These are phyloP conservation scores for Microchrysa polita DNA, from an alignment of 2,888 invertebrate species.

Conservation along the genomic window DNA sequence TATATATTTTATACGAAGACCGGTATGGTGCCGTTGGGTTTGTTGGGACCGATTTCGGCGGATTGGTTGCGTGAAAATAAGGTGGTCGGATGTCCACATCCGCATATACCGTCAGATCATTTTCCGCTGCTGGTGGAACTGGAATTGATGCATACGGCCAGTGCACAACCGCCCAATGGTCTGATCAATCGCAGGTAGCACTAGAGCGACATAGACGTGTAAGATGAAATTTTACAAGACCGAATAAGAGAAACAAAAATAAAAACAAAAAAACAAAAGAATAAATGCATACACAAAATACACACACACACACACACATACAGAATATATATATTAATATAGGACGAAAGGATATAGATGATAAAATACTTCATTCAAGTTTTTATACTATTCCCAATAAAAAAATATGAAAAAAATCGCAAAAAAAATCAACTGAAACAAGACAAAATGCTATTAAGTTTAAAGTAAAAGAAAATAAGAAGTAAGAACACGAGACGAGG, in stretches of 20 bases:
- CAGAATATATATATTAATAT: constrained; percentile 20
- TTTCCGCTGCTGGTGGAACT: constrained; percentile 91
- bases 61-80: constrained; percentile 96
- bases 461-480: background rate
- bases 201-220: constrained; percentile 57
- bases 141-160: constrained; percentile 84
- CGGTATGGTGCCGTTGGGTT: constrained; percentile 93
- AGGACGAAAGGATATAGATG: constrained; percentile 34
- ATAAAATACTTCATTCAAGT: constrained; percentile 36
- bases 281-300: constrained; percentile 22
- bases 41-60: constrained; percentile 92
- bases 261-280: too few relatives aligned
- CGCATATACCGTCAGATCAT: constrained; percentile 96
- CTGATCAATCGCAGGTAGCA: constrained; percentile 87
- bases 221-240: constrained; percentile 31
- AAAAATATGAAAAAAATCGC: constrained; percentile 13
- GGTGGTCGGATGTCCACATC: constrained; percentile 97
- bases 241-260: too few relatives aligned
- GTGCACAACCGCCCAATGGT: constrained; percentile 78
- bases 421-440: constrained; percentile 4
- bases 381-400: constrained; percentile 39
- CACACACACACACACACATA: constrained; percentile 12
- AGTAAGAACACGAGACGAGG: background rate
- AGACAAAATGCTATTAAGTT: constrained; percentile 11
- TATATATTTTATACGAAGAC: constrained; percentile 98